These are phyloP conservation scores for Dyspetes luteomarginatus DNA, from an alignment of 2,888 invertebrate genomes.

Conservation along the genomic window DNA sequence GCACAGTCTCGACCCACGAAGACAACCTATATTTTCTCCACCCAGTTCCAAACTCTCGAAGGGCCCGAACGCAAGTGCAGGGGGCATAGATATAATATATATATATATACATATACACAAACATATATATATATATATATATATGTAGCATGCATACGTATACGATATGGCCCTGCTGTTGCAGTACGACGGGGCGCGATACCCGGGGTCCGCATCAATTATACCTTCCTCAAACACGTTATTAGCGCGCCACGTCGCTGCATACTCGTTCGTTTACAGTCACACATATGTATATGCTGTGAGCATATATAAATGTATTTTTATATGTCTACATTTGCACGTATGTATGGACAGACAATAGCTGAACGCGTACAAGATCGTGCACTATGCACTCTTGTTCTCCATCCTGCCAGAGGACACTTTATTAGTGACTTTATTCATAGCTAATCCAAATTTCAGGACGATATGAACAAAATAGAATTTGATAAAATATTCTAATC, in stretches of 20 bases:
- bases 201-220: conserved; percentile 80
- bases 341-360: not conserved
- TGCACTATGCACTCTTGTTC: conserved; percentile 7
- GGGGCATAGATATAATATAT: too few species aligned
- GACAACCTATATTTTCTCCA: conserved; percentile 83
- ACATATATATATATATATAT: conserved; percentile 2
- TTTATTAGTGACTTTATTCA: conserved; percentile 17
- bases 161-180: conserved; percentile 43
- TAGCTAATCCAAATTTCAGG: too few species aligned
- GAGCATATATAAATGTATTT: not conserved
- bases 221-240: conserved; percentile 81
- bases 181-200: conserved; percentile 66
- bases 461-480: too few species aligned
- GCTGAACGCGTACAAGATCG: not conserved
- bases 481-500: too few species aligned
- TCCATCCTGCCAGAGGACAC: conserved; percentile 20
- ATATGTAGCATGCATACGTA: not conserved
- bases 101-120: conserved; percentile 63
- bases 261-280: conserved; percentile 58
- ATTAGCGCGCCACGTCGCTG: conserved; percentile 75
- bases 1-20: conserved; percentile 75
- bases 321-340: not conserved
- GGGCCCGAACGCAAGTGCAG: conserved; percentile 33
- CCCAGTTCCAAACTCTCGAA: conserved; percentile 80
- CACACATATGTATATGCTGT: conserved; percentile 37